Conservation (phyloP, 2,113 vertebrate species). For the Dendrocopos noguchii region DNA sequence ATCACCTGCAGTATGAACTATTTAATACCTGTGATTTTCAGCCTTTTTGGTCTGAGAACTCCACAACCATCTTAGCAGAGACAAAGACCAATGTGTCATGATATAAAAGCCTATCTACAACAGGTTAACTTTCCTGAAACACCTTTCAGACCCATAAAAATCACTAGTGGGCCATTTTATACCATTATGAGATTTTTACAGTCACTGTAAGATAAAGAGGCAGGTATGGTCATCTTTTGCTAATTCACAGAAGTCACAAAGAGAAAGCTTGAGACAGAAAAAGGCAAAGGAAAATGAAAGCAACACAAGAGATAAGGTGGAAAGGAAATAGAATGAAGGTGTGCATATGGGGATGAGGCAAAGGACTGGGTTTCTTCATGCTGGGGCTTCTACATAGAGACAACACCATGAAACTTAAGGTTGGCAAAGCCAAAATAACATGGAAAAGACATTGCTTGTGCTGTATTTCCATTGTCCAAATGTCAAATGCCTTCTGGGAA, state of each 20-base stretch:
- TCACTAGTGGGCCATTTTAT: neutral
- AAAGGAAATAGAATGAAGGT: neutral
- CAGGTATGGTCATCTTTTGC: neutral
- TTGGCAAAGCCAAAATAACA: slow-evolving; percentile 20
- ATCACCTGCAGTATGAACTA: neutral
- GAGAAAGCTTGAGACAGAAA: neutral
- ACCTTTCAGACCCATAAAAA: neutral
- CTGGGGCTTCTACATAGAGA: neutral
- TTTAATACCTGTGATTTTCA: neutral
- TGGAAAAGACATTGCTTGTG: neutral
- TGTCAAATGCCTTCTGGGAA: slow-evolving; percentile 39
- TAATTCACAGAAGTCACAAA: neutral
- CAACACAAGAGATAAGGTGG: neutral
- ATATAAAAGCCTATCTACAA: neutral
- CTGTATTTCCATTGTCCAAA: slow-evolving; percentile 59
- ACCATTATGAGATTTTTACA: neutral
- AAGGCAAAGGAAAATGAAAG: neutral
- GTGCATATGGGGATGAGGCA: neutral
- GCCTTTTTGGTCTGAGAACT: neutral
- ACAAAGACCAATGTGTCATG: neutral
- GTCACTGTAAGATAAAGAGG: neutral
- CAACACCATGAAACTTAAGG: neutral
- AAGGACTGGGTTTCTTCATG: neutral
- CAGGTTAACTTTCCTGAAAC: neutral
- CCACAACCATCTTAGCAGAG: neutral